These are phyloP conservation scores for Chlorodrepanis virens DNA, from an alignment of 2,113 vertebrate genomes.

Conservation along the genomic window DNA sequence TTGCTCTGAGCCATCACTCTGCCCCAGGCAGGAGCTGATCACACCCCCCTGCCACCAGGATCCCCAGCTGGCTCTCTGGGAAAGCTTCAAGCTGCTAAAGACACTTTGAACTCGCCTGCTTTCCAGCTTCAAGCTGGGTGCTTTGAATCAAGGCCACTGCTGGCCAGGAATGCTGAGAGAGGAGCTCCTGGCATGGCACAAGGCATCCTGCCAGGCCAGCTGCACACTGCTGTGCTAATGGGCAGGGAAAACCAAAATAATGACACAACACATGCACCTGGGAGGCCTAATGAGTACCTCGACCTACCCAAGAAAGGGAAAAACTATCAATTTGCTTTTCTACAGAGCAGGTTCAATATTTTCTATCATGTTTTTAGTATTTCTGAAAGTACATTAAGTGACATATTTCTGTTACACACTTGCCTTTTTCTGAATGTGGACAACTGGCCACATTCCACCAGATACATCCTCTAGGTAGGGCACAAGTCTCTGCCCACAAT, in stretches of 20 bases:
- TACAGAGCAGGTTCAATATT: neutral
- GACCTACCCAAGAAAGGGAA: neutral
- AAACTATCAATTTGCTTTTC: neutral
- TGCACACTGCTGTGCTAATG: neutral
- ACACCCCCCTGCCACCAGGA: neutral
- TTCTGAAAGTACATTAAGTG: neutral
- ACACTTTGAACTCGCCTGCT: neutral
- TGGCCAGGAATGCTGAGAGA: neutral
- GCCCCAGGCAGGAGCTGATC: neutral
- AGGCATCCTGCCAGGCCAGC: neutral
- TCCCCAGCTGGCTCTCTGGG: neutral
- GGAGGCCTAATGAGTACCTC: neutral
- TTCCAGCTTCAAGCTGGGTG: neutral
- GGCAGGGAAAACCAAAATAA: neutral
- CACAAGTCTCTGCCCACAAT: slow-evolving; percentile 91
- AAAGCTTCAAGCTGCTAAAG: neutral
- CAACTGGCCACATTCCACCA: slow-evolving; percentile 98
- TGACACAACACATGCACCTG: neutral
- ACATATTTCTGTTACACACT: neutral
- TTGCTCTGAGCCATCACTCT: neutral
- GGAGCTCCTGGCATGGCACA: neutral
- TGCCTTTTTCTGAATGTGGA: slow-evolving; percentile 98
- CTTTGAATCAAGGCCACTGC: neutral
- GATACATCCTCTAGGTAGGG: slow-evolving; percentile 93
- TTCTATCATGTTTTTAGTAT: neutral